Evolutionary conservation across 2,113 vertebrate genomes (phyloP).

Genomic region (Pao palembangensis): DNA sequence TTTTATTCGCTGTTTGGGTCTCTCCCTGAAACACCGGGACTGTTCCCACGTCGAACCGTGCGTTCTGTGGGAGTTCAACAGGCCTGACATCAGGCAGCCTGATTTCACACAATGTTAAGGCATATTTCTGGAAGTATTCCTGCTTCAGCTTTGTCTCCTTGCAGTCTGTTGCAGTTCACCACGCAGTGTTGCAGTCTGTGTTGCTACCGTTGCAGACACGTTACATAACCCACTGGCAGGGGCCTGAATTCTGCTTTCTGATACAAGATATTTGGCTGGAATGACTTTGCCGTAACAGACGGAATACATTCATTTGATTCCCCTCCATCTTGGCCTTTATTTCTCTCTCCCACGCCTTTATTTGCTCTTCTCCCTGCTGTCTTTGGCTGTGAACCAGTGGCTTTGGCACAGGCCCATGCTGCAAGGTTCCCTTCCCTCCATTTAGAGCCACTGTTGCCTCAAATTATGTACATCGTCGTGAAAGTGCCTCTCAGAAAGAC

Average conservation of each 20-base stretch:
- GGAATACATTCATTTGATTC: constrained; percentile 15
- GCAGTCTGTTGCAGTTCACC: constrained; percentile 9
- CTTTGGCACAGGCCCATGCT: constrained; percentile 33
- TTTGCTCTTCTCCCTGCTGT: constrained; percentile 37
- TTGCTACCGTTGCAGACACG: constrained; percentile 34
- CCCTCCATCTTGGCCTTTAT: constrained; percentile 14
- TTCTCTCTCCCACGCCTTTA: constrained; percentile 9
- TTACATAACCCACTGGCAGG: constrained; percentile 42
- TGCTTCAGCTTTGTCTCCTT: constrained; percentile 4
- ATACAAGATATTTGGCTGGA: constrained; percentile 28
- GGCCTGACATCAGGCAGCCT: too few species aligned
- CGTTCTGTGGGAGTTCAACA: too few species aligned
- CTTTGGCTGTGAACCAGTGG: constrained; percentile 31
- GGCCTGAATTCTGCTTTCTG: constrained; percentile 27
- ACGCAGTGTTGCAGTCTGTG: constrained; percentile 22
- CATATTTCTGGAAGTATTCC: neutral
- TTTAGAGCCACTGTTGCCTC: constrained; percentile 48
- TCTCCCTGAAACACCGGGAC: constrained; percentile 3
- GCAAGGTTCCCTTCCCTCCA: constrained; percentile 44
- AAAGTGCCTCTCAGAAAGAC: constrained; percentile 43
- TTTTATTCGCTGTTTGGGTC: too few species aligned
- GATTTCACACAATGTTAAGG: neutral
- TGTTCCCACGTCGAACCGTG: too few species aligned
- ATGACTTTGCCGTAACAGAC: constrained; percentile 20
- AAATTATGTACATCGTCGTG: constrained; percentile 38